A percentile compares a stretch with the other conserved stretches of the same genome.
Evolutionary conservation across 2,113 vertebrate species (phyloP).

Genomic region (Nycticorax nycticorax): DNA sequence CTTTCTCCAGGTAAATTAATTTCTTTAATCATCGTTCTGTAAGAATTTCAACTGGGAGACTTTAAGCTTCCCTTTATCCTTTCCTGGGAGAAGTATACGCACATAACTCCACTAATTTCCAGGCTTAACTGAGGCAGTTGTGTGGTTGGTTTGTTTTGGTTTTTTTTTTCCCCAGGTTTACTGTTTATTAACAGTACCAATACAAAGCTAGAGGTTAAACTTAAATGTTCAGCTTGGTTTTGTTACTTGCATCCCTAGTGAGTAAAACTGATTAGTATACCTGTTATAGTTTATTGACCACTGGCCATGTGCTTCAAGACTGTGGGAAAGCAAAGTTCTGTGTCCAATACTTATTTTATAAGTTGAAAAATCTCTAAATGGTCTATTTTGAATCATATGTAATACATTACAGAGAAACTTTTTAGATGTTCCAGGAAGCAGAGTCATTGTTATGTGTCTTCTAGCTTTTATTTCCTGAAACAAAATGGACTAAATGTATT

Average conservation of each 20-base stretch:
- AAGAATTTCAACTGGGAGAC: background rate
- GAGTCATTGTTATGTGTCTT: background rate
- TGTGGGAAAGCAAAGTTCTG: background rate
- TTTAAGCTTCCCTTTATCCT: background rate
- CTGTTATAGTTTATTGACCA: background rate
- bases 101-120: background rate
- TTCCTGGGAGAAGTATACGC: background rate
- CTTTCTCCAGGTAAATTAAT: constrained; percentile 86
- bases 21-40: background rate
- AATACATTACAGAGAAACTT: background rate
- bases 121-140: background rate
- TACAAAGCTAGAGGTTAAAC: background rate
- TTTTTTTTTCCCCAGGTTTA: background rate
- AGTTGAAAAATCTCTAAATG: background rate
- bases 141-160: fast-evolving
- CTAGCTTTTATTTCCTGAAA: background rate
- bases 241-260: background rate
- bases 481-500: background rate
- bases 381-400: background rate
- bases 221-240: background rate
- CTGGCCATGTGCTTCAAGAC: background rate
- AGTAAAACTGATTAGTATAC: background rate
- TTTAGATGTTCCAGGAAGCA: background rate
- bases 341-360: background rate
- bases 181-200: background rate